Evolutionary conservation across 2,888 invertebrate genomes (phyloP), one percentile per base, ranked within the genome.

Genomic region (Pecten maximus): DNA sequence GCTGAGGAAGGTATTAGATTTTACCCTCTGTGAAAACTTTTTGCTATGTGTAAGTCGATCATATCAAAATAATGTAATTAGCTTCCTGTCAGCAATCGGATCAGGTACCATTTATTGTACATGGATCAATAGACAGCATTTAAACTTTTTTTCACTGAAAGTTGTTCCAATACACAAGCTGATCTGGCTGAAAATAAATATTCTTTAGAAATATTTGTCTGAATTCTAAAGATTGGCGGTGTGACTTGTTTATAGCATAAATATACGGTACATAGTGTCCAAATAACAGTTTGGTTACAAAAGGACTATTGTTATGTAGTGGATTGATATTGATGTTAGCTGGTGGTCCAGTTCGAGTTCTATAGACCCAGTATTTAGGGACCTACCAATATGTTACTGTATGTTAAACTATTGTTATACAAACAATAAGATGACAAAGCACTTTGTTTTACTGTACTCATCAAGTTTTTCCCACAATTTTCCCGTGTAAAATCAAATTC

Each of bases 401-500:
- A 74, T 35, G 35, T 35, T 74, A 28, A 0, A 35, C 0, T 74
- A 35, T 74, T 74, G 35, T 74, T 35, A 74, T 19, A 23, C 35
- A 60, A 1, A 60, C 60, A 60, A n/a, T 6, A 60, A 23, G n/a
- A 60, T 60, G 60, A 60, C 60, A 60, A 60, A 60, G n/a, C 28
- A 44, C 12, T 44, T 28, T 60, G 28, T 28, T 60, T 3, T 15
- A 6, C 35, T 35, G 16, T 35, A 35, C 10, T 74, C 74, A 74
- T 28, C 28, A 74, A 74, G 74, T 74, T 74, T 35, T 74, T 28
- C 74, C 74, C 74, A 74, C 74, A 74, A 74, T 74, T 74, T 74
- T 74, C 23, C 4, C 4, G 35, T 35, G 6, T 74, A 10, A 10
- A 12, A 10, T 6, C 12, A 10, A 60, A 60, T n/a, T 60, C 0